A percentile compares a stretch with the other conserved stretches of the same genome.
phyloP scores from a whole-genome alignment of 2,888 invertebrate genomes.

The Mechanitis messenoides region DNA sequence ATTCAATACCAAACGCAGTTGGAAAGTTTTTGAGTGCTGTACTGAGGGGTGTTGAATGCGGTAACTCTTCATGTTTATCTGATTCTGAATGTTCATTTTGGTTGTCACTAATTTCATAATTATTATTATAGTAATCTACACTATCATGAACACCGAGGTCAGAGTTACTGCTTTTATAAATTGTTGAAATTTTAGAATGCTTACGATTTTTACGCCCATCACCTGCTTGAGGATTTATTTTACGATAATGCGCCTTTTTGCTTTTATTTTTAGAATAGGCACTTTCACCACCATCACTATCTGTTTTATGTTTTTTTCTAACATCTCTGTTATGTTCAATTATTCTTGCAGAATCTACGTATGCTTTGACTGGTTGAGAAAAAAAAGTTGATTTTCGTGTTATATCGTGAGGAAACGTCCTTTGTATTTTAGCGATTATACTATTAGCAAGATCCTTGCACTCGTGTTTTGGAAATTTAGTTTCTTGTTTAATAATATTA shows the following conservation, averaged over 20 bases:
- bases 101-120: neutral
- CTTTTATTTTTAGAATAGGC: neutral
- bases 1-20: neutral
- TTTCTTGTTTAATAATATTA: constrained; percentile 6
- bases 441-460: neutral
- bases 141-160: neutral
- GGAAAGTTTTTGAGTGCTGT: constrained; percentile 2
- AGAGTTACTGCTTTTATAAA: constrained; percentile 2
- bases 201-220: neutral
- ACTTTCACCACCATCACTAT: neutral
- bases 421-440: neutral
- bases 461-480: constrained; percentile 1
- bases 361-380: neutral
- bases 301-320: neutral
- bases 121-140: neutral
- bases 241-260: neutral
- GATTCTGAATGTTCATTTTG: neutral
- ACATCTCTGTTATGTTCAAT: neutral
- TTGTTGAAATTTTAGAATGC: constrained; percentile 3
- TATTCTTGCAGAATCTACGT: neutral
- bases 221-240: neutral
- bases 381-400: neutral
- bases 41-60: constrained; percentile 11
- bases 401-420: neutral
- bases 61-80: constrained; percentile 8